These are phyloP conservation scores for Falco columbarius DNA, from an alignment of 2,797 vertebrate species.

Conservation along the genomic window DNA sequence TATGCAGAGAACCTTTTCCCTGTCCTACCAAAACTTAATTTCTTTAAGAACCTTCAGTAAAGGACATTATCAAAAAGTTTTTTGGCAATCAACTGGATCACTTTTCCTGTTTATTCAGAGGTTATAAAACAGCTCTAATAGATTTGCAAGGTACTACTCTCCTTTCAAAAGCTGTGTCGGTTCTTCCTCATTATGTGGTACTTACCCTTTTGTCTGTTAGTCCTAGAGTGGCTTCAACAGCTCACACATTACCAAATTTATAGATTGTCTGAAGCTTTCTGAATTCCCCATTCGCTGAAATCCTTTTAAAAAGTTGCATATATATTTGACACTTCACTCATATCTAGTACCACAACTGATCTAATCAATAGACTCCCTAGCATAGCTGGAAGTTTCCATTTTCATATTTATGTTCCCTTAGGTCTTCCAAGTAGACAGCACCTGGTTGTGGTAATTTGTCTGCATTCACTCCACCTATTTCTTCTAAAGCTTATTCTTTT, in stretches of 20 bases:
- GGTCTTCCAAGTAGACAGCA: background rate
- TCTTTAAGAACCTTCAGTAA: background rate
- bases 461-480: background rate
- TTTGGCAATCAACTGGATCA: background rate
- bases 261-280: background rate
- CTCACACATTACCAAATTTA: background rate
- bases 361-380: background rate
- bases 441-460: background rate
- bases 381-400: background rate
- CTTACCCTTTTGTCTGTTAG: background rate
- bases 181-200: background rate
- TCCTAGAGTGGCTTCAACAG: background rate
- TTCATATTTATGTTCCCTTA: background rate
- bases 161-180: background rate
- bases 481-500: background rate
- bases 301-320: background rate
- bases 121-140: background rate
- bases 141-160: background rate
- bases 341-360: background rate
- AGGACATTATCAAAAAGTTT: background rate
- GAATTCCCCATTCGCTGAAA: background rate
- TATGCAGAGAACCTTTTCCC: background rate
- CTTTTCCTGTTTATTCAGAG: background rate
- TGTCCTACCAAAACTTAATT: background rate
- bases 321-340: background rate